Evolutionary conservation across 2,888 invertebrate genomes (phyloP), one percentile per base, ranked within the genome.

Genomic region (Thumatha senex): DNA sequence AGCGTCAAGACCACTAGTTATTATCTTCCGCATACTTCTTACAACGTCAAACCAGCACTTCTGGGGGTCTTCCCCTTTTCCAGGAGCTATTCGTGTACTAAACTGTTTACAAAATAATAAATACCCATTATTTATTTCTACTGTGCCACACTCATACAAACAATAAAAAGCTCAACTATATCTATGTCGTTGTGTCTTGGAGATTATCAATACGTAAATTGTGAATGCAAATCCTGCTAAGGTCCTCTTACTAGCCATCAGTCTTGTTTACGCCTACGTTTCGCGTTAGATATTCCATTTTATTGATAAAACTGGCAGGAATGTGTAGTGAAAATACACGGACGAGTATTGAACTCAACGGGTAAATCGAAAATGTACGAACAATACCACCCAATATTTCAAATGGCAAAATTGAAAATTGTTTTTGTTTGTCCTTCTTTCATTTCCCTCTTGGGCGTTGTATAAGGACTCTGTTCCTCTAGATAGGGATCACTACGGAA

Each of bases 1-100:
- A 56, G 48, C 54, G 38, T 47, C 34, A 18, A 43, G 40, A 42
- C 44, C n/a, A n/a, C 47, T 58, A 55, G 64, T 58, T 60, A 67
- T 46, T 44, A 61, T 62, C 79, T 80, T 82, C 77, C 76, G 76
- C 66, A 67, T 76, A 24, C n/a, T n/a, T n/a, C n/a, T n/a, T n/a
- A n/a, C n/a, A n/a, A n/a, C n/a, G n/a, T n/a, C n/a, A n/a, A n/a
- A n/a, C n/a, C n/a, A n/a, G n/a, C n/a, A n/a, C n/a, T n/a, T n/a
- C n/a, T n/a, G n/a, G n/a, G n/a, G n/a, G n/a, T n/a, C n/a, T n/a
- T n/a, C n/a, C n/a, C n/a, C n/a, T n/a, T n/a, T n/a, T n/a, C n/a
- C n/a, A n/a, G n/a, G n/a, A n/a, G n/a, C n/a, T n/a, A n/a, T n/a
- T n/a, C n/a, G n/a, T n/a, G n/a, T n/a, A n/a, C n/a, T n/a, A n/a